Percentiles rank a stretch among this genome's conserved stretches.
phyloP scores from a whole-genome alignment of 2,888 invertebrate genomes.

The Agrochola circellaris region DNA sequence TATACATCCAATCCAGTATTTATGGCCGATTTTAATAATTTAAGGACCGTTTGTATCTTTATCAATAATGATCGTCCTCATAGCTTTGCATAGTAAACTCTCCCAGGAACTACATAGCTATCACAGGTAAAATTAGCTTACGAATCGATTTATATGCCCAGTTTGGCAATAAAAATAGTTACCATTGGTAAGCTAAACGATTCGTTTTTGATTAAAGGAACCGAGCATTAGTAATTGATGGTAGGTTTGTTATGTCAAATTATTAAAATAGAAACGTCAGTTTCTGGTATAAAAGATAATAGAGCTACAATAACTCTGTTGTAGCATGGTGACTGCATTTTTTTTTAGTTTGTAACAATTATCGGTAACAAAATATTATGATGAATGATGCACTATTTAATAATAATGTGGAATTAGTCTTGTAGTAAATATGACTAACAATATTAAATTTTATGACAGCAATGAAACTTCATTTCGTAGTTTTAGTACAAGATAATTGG shows the following conservation, averaged over 20 bases:
- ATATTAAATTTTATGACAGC: conserved; percentile 31
- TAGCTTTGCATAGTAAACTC: too few species aligned
- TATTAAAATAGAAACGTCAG: background rate
- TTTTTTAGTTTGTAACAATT: background rate
- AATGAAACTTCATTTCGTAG: conserved; percentile 40
- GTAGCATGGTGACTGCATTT: background rate
- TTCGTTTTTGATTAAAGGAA: too few species aligned
- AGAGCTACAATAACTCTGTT: background rate
- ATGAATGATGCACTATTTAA: conserved; percentile 7
- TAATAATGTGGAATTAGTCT: conserved; percentile 11
- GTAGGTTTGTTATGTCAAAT: background rate
- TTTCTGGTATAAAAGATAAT: background rate
- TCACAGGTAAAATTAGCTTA: too few species aligned
- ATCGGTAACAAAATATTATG: background rate
- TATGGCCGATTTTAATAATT: too few species aligned
- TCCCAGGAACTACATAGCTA: too few species aligned
- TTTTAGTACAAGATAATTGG: conserved; percentile 52
- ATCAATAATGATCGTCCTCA: too few species aligned
- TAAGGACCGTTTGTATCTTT: too few species aligned
- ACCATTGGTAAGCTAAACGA: too few species aligned
- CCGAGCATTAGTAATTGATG: background rate
- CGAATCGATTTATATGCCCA: too few species aligned
- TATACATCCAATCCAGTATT: background rate
- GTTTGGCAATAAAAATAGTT: too few species aligned
- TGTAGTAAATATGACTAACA: conserved; percentile 18